Percentiles rank a stretch among this genome's conserved stretches.
Evolutionary conservation across 2,888 invertebrate genomes (phyloP).

Genomic region (Gerosis bhagava): DNA sequence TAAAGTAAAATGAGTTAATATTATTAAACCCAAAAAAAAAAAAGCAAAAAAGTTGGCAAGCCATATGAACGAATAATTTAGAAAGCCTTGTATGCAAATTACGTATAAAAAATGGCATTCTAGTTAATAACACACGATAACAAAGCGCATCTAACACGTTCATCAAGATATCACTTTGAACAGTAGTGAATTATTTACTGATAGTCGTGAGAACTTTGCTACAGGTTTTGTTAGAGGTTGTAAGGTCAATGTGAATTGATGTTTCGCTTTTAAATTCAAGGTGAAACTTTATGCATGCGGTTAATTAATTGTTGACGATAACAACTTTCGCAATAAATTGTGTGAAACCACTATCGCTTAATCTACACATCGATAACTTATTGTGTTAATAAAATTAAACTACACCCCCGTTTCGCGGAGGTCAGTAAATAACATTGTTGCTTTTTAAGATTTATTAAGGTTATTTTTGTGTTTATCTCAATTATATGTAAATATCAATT

Average conservation of each 20-base stretch:
- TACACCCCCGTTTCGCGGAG: too few relatives aligned
- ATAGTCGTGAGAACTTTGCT: conserved; percentile 35
- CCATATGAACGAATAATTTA: too few relatives aligned
- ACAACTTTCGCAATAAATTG: conserved; percentile 18
- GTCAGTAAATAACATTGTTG: too few relatives aligned
- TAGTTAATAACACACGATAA: too few relatives aligned
- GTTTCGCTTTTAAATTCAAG: conserved; percentile 23
- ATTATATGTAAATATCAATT: too few relatives aligned
- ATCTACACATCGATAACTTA: background rate
- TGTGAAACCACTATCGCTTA: conserved; percentile 7
- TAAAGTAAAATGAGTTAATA: too few relatives aligned
- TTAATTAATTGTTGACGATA: conserved; percentile 13
- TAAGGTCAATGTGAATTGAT: conserved; percentile 49
- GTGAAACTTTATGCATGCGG: conserved; percentile 18
- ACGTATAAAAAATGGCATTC: too few relatives aligned
- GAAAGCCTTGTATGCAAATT: too few relatives aligned
- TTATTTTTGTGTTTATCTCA: too few relatives aligned
- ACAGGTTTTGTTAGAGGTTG: conserved; percentile 38
- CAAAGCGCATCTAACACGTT: conserved; percentile 3
- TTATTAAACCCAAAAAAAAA: too few relatives aligned
- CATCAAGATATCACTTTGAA: conserved; percentile 6
- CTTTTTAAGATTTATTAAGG: too few relatives aligned
- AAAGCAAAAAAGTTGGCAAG: too few relatives aligned
- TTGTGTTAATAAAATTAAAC: conserved; percentile 3
- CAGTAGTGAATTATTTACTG: conserved; percentile 2